Conservation (phyloP, 92 coral and sea anemone species). For the Porites cylindrica region DNA sequence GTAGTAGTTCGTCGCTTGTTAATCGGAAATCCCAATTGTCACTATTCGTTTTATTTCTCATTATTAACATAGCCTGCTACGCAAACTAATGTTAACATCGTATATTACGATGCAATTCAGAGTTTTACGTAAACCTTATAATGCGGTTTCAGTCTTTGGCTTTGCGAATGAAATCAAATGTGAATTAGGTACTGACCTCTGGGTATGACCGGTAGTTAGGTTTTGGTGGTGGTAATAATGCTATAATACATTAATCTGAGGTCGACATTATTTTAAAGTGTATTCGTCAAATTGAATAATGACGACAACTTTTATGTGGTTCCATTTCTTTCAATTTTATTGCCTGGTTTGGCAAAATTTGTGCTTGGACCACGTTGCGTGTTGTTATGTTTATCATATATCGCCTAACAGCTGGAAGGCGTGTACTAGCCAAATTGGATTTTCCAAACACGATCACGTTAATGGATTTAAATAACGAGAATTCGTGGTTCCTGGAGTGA, state of each 20-base stretch:
- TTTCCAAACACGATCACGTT: constrained; percentile 1
- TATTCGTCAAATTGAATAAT: too few relatives aligned
- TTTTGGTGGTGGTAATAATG: too few relatives aligned
- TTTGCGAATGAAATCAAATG: too few relatives aligned
- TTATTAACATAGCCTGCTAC: too few relatives aligned
- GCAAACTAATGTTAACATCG: too few relatives aligned
- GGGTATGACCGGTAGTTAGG: too few relatives aligned
- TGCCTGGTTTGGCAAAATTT: neutral
- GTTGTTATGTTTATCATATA: neutral
- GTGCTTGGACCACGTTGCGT: neutral
- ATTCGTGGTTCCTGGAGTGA: neutral
- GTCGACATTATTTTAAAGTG: too few relatives aligned
- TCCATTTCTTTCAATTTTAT: neutral
- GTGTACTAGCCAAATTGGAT: constrained; percentile 13
- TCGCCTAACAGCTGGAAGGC: neutral
- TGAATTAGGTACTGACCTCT: too few relatives aligned
- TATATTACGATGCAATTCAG: too few relatives aligned
- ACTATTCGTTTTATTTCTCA: too few relatives aligned
- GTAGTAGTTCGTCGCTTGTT: constrained; percentile 3
- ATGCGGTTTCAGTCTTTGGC: neutral
- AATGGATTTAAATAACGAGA: constrained; percentile 1
- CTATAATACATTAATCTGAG: too few relatives aligned
- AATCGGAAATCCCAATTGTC: neutral
- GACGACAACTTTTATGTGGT: neutral
- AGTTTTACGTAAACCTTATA: neutral